phyloP scores from a whole-genome alignment of 2,797 vertebrate species.

The Chloroceryle amazona region DNA sequence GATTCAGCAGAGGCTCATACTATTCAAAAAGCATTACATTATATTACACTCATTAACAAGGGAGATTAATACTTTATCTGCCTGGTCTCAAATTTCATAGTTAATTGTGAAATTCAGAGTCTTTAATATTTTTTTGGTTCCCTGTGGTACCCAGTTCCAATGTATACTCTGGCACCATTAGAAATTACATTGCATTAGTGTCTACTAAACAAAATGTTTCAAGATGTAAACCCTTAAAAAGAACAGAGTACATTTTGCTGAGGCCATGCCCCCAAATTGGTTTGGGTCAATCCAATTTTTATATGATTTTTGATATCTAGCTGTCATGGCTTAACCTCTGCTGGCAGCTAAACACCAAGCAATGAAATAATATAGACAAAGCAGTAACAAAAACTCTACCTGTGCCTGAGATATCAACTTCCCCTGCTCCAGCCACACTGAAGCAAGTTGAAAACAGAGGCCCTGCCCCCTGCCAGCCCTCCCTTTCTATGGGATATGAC shows the following conservation, averaged over 20 bases:
- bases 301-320: neutral
- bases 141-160: neutral
- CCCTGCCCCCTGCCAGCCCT: neutral
- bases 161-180: neutral
- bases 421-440: no score
- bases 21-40: neutral
- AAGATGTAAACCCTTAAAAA: constrained; percentile 18
- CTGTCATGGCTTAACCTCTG: no score
- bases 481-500: neutral
- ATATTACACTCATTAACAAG: neutral
- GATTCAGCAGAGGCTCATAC: neutral
- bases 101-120: neutral
- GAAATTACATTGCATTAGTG: neutral
- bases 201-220: neutral
- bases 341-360: no score
- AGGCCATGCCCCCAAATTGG: fast-evolving
- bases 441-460: neutral
- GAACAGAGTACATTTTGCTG: neutral
- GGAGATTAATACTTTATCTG: constrained; percentile 5
- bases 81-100: neutral
- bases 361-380: no score
- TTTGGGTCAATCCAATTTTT: neutral
- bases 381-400: no score
- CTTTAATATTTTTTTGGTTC: neutral
- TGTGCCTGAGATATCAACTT: no score